A percentile compares a stretch with the other conserved stretches of the same genome.
phyloP scores from a whole-genome alignment of 2,797 vertebrate genomes.

The Varecia variegata region DNA sequence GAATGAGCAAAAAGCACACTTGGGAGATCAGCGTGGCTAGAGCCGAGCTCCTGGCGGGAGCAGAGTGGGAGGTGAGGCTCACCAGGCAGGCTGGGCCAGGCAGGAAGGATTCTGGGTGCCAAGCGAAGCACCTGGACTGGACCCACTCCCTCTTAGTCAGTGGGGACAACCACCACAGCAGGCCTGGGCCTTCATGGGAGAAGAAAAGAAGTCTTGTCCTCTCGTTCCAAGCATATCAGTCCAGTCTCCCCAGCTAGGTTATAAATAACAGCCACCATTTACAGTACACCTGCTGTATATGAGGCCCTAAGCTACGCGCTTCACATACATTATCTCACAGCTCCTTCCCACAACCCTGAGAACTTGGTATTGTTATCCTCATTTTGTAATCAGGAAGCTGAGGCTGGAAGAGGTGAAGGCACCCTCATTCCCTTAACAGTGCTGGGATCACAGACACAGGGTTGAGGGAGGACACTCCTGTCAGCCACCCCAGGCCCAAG shows the following conservation, averaged over 20 bases:
- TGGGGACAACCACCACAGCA: not conserved
- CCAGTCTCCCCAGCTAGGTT: constrained; percentile 32
- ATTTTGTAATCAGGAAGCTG: constrained; percentile 10
- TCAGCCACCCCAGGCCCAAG: not conserved
- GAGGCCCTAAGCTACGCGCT: constrained; percentile 16
- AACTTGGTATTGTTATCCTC: not conserved
- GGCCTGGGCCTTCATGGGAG: not conserved
- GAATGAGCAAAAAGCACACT: not conserved
- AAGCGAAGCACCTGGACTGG: not conserved
- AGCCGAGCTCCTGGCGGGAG: not conserved
- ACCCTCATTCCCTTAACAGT: not conserved
- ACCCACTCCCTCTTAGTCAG: not conserved
- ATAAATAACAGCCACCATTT: constrained; percentile 65
- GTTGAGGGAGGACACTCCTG: not conserved
- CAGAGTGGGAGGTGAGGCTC: not conserved
- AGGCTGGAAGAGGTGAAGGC: not conserved
- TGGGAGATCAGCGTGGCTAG: not conserved
- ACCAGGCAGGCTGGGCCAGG: not conserved
- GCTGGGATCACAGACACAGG: not conserved
- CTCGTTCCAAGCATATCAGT: constrained; percentile 21
- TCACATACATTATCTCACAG: not conserved
- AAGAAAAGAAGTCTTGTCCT: constrained; percentile 37
- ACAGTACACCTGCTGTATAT: constrained; percentile 60
- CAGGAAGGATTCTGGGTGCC: not conserved
- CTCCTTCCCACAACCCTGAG: constrained; percentile 32